A percentile compares a stretch with the other conserved stretches of the same genome.
Evolutionary conservation across 2,888 invertebrate genomes (phyloP).

Genomic region (Epinotia ramella): DNA sequence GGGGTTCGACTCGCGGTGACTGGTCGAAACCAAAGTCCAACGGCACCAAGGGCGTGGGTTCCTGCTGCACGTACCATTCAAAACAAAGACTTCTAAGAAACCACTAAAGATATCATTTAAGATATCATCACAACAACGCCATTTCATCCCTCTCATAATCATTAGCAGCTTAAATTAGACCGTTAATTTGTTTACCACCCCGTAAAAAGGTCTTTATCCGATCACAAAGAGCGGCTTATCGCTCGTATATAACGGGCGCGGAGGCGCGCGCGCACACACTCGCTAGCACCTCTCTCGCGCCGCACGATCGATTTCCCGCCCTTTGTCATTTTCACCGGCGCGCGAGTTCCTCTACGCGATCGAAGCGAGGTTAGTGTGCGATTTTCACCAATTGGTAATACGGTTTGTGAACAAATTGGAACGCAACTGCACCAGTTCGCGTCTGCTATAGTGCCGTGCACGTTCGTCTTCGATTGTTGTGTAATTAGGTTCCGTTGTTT

Average conservation of each 20-base stretch:
- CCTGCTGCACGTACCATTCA: not conserved
- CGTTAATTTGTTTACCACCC: conserved; percentile 29
- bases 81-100: conserved; percentile 10
- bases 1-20: conserved; percentile 23
- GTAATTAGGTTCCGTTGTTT: conserved; percentile 44
- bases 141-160: conserved; percentile 26
- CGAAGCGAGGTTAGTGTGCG: conserved; percentile 69
- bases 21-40: conserved; percentile 27
- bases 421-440: conserved; percentile 50
- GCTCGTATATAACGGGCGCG: conserved; percentile 71
- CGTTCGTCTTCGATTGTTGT: conserved; percentile 33
- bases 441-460: conserved; percentile 48
- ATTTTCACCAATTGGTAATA: conserved; percentile 58
- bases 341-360: conserved; percentile 73
- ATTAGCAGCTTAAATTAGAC: conserved; percentile 30
- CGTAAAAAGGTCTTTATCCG: conserved; percentile 34
- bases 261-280: conserved; percentile 80
- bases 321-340: conserved; percentile 71
- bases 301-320: conserved; percentile 73
- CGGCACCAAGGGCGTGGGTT: conserved; percentile 21
- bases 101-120: not conserved
- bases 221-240: conserved; percentile 70
- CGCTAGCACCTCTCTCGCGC: conserved; percentile 67
- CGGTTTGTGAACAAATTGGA: conserved; percentile 49
- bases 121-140: conserved; percentile 3